Base-by-base conservation (phyloP, 2,888 invertebrate genomes). In the Ariolimax columbianus region DNA sequence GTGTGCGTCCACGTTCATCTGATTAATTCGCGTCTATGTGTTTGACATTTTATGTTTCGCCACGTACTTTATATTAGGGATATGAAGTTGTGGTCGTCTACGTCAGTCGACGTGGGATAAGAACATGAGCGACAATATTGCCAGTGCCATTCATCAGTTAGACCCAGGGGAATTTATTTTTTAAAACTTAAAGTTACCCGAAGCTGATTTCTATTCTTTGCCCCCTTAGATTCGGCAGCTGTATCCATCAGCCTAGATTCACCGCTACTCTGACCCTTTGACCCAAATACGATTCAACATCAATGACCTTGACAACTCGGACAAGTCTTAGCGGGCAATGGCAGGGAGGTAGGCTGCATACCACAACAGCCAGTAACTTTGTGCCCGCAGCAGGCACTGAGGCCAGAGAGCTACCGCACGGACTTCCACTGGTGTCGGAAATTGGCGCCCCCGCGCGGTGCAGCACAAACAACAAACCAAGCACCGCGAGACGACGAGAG, bases 261-360 rank as follows among this genome's bases (percentile, higher is more conserved):
- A 40, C 80, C 26, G 70, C 47, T 19, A 68, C 77, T 33, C 55
- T 82, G 75, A 82, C 75, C 59, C 82, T 63, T 66, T 82, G 77
- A 77, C 82, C 82, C 26, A 75, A 51, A 72, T 82, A 66, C 70
- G 80, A 33, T 7, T 0, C 36, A 59, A 30, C 7, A 66, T 47
- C 51, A 77, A 82, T 82, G 82, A 82, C 75, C 82, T 82, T 82
- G 82, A 77, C 77, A 68, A 36, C 47, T 66, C 59, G 59, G 38
- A 63, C 59, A 51, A 59, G 73, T 51, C 72, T 51, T 38, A 73
- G 55, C n/a, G 36, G 73, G 40, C n/a, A n/a, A 33, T 4, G 55
- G 40, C 63, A 40, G 63, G 82, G 77, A 66, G 77, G 43, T 26
- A 66, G 40, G 43, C 66, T 26, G 43, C 82, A 75, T 75, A 82